phyloP scores from a whole-genome alignment of 2,888 invertebrate genomes.

The Heteropelma amictum region DNA sequence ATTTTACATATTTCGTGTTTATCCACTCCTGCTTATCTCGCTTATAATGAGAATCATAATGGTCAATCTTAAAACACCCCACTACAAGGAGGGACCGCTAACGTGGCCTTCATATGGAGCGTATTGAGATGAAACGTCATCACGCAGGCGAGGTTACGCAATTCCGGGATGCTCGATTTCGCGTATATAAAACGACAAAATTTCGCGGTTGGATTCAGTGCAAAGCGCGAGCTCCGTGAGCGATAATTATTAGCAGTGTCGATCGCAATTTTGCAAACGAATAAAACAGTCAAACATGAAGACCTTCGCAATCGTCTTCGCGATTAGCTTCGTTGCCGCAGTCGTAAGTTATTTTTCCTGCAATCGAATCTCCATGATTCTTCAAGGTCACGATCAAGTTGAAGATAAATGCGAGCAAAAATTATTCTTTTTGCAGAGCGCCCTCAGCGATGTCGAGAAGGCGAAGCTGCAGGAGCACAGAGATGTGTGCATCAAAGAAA shows the following conservation, averaged over 20 bases:
- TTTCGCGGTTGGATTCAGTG: slow-evolving; percentile 15
- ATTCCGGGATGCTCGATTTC: neutral
- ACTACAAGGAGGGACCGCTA: neutral
- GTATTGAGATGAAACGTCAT: neutral
- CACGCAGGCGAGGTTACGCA: neutral
- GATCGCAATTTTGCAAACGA: neutral
- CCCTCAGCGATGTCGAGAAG: slow-evolving; percentile 47
- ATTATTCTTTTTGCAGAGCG: slow-evolving; percentile 37
- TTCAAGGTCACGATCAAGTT: neutral
- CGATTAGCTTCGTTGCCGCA: slow-evolving; percentile 58
- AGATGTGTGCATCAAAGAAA: slow-evolving; percentile 63
- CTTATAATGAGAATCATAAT: slow-evolving; percentile 20
- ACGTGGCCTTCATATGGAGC: neutral
- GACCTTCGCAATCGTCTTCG: slow-evolving; percentile 56
- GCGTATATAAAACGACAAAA: slow-evolving; percentile 38
- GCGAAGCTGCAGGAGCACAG: slow-evolving; percentile 63
- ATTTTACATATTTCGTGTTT: neutral
- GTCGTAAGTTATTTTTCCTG: slow-evolving; percentile 55
- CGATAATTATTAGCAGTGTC: slow-evolving; percentile 21
- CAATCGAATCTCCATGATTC: neutral
- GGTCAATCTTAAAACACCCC: slow-evolving; percentile 3
- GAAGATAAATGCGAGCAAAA: neutral
- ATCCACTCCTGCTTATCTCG: slow-evolving; percentile 10
- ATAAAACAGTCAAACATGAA: slow-evolving; percentile 57
- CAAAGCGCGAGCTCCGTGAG: slow-evolving; percentile 1